Base-by-base conservation (phyloP, 2,113 vertebrate genomes). In the Xenopus laevis region DNA sequence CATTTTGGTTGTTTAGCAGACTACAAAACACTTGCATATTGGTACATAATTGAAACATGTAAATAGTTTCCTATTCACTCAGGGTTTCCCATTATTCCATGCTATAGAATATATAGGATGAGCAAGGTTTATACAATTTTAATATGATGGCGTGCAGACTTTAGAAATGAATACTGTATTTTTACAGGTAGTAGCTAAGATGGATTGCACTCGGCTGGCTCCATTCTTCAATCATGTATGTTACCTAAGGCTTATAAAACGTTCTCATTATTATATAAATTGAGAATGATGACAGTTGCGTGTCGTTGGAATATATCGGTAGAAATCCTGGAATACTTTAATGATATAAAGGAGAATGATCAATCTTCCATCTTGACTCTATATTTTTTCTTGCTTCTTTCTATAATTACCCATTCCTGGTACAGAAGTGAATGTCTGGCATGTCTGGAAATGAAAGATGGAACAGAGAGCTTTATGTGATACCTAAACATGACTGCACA, bases 271-370 rank as follows among this genome's bases (percentile, higher is more conserved):
- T 72, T 53, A 72, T 50, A 65, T 65, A 72, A 57, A 72, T 72
- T 57, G 71, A 65, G 47, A 72, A 72, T 53, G 61, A 72, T 72
- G 71, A 72, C 62, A 72, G 71, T 61, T 65, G 61, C 27, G 61
- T 55, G 65, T 40, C 44, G 61, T 16, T 46, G 46, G 21, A 72
- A 72, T 72, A 47, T 72, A 65, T 72, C 55, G 71, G 27, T 21
- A 20, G 55, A 30, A 18, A 23, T 64, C 21, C 52, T 65, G 55
- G 63, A 46, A 33, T 40, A 45, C 33, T 18, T 64, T 27, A 23
- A 17, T 46, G 45, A 64, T 61, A 63, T 64, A 23, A 47, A 72
- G 47, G 71, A 59, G 69, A 50, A 57, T 71, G 62, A 50, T 71
- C 69, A 71, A 71, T 71, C 60, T 62, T 59, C 13, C 30, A 50